Percentiles rank a stretch among this genome's conserved stretches.
Evolutionary conservation across 2,888 invertebrate species (phyloP).

Genomic region (Siphlonurus alternatus): DNA sequence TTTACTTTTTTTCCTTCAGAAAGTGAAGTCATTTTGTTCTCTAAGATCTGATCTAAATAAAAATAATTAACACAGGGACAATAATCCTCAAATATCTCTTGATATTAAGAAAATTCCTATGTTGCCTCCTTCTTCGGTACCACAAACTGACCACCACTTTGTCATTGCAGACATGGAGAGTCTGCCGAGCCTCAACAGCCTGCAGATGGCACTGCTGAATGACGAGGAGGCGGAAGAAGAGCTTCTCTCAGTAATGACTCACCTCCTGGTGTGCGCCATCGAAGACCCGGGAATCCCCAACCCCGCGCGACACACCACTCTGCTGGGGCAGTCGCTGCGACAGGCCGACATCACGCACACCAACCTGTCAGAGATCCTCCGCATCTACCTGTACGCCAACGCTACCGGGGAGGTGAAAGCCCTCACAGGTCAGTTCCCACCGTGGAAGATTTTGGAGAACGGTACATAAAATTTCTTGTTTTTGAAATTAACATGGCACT

Average conservation of each 20-base stretch:
- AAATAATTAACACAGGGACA: too few relatives aligned
- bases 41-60: too few relatives aligned
- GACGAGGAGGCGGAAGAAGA: conserved; percentile 69
- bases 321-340: conserved; percentile 75
- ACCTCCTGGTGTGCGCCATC: conserved; percentile 77
- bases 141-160: too few relatives aligned
- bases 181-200: conserved; percentile 67
- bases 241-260: conserved; percentile 70
- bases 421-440: conserved; percentile 42
- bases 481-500: too few relatives aligned
- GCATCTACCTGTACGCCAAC: conserved; percentile 81
- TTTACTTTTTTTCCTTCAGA: too few relatives aligned
- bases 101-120: neutral
- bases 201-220: conserved; percentile 71
- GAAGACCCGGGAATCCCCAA: conserved; percentile 88
- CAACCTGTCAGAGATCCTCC: conserved; percentile 78
- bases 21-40: too few relatives aligned
- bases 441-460: too few relatives aligned
- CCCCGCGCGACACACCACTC: conserved; percentile 74
- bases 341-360: conserved; percentile 80
- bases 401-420: conserved; percentile 75
- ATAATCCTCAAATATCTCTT: neutral
- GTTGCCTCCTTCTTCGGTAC: too few relatives aligned
- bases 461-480: too few relatives aligned
- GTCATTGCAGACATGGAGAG: conserved; percentile 63